A percentile compares a stretch with the other conserved stretches of the same genome.
Evolutionary conservation across 2,797 vertebrate genomes (phyloP).

Genomic region (Pseudotriccus pelzelni): DNA sequence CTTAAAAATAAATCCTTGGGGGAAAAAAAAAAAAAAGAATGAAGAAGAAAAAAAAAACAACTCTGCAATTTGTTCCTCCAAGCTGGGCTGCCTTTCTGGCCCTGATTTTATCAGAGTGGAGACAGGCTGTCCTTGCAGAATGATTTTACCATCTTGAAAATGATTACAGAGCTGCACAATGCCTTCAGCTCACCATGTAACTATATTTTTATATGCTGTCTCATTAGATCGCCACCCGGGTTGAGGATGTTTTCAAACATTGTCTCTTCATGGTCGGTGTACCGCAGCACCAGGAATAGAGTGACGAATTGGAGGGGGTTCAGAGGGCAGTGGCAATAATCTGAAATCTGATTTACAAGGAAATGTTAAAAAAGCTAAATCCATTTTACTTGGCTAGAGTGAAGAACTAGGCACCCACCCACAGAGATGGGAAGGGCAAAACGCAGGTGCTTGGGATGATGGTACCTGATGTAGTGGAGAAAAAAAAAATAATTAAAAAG

Average conservation of each 20-base stretch:
- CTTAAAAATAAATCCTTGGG: conserved; percentile 46
- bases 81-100: conserved; percentile 59
- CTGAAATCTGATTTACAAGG: conserved; percentile 60
- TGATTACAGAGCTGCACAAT: conserved; percentile 56
- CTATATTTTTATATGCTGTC: conserved; percentile 39
- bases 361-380: conserved; percentile 38
- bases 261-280: conserved; percentile 19
- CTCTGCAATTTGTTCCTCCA: conserved; percentile 59
- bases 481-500: background rate
- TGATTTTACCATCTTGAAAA: conserved; percentile 64
- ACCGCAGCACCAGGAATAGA: conserved; percentile 26
- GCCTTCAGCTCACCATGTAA: conserved; percentile 43
- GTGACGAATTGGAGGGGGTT: conserved; percentile 22
- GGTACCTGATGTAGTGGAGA: background rate
- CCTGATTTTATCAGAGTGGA: conserved; percentile 66
- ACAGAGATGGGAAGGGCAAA: background rate
- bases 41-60: accelerated
- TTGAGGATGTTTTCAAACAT: conserved; percentile 50
- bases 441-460: background rate
- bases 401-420: background rate
- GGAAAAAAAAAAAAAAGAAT: accelerated
- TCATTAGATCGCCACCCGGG: conserved; percentile 33
- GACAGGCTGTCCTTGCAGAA: conserved; percentile 67
- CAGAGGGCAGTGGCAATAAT: conserved; percentile 47
- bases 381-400: background rate